Evolutionary conservation across 2,113 vertebrate genomes (phyloP), one percentile per base, ranked within the genome.

Genomic region (Urocynchramus pylzowi): DNA sequence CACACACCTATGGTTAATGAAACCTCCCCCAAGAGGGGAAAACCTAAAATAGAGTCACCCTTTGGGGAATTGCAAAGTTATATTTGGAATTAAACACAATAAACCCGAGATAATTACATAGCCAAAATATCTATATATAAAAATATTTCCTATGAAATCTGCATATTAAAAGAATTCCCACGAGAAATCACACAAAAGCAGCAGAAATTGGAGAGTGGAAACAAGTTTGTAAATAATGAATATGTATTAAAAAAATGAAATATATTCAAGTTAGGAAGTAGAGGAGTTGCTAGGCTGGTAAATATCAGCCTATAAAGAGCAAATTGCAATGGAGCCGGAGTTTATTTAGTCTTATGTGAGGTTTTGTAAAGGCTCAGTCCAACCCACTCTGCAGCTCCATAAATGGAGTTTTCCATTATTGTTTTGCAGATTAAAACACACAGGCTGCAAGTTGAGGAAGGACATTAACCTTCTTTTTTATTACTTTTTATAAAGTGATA

Each of bases 191-290:
- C 52, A 91, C 81, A 93, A 95, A 95, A 96, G 89, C 67, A 87
- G 86, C 78, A 74, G 68, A 93, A 97, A 87, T 89, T 82, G 89
- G 75, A 89, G 85, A 94, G 94, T 91, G 87, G 95, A 97, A 97
- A 92, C 59, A 95, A 97, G 91, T 95, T 96, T 80, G 94, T 97
- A 97, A 96, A 97, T 97, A 97, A 85, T 88, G 93, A 95, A 84
- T 97, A 90, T 97, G 94, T 95, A 96, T 97, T 96, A 80, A 54
- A 95, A 87, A 82, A 92, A 83, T 50, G 80, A 93, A 90, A 96
- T 91, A 92, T 78, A 94, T 95, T 98, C 89, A 78, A 77, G 87
- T 95, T 97, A 87, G 83, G 91, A 96, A 96, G 73, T 68, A 59
- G 81, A 96, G 84, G 64, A 89, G 86, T 81, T 95, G 77, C 91